Conservation (phyloP, 2,113 vertebrate genomes). For the Catharus minimus region DNA sequence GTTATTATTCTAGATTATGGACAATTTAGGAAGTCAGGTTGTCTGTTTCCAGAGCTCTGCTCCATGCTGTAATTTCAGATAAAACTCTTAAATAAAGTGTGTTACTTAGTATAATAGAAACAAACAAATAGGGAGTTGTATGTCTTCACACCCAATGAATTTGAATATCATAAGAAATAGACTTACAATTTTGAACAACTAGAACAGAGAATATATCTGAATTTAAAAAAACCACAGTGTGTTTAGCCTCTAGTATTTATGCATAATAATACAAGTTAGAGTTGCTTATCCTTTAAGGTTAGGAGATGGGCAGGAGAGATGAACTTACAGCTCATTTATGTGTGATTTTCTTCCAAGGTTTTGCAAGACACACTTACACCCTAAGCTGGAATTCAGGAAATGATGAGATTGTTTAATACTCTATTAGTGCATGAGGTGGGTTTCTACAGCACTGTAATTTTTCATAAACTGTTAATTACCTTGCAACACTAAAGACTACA, state of each 20-base stretch:
- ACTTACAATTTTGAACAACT: background rate
- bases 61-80: background rate
- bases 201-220: background rate
- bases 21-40: conserved; percentile 18
- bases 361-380: background rate
- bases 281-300: background rate
- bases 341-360: background rate
- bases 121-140: background rate
- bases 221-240: background rate
- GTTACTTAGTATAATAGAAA: background rate
- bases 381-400: background rate
- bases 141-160: background rate
- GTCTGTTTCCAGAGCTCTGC: background rate
- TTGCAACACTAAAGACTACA: background rate
- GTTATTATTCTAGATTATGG: background rate
- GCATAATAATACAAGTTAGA: background rate
- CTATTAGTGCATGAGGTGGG: background rate
- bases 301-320: background rate
- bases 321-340: background rate
- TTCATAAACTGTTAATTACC: background rate
- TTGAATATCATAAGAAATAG: background rate
- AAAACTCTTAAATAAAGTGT: background rate
- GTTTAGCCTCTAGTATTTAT: background rate
- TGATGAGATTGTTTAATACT: background rate
- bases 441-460: background rate